These are phyloP conservation scores for Nothoprocta perdicaria DNA, from an alignment of 2,113 vertebrate genomes.

Conservation along the genomic window DNA sequence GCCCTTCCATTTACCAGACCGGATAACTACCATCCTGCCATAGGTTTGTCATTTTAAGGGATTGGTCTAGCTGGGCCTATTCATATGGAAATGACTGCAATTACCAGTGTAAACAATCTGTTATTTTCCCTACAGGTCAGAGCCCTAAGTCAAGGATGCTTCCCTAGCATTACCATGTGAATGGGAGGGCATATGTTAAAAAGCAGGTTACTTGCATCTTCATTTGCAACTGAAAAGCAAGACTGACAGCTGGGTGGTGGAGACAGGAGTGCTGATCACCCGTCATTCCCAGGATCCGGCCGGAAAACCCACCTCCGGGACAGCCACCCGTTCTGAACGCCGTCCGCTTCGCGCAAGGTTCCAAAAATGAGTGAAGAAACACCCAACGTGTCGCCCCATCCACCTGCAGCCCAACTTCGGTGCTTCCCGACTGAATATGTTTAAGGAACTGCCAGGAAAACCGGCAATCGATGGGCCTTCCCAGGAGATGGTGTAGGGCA, in stretches of 20 bases:
- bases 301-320: neutral
- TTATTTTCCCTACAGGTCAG: constrained; percentile 76
- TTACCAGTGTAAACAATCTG: constrained; percentile 81
- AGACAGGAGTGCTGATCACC: constrained; percentile 39
- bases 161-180: constrained; percentile 79
- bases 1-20: neutral
- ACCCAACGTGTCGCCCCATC: neutral
- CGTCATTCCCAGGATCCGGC: neutral
- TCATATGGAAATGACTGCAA: constrained; percentile 81
- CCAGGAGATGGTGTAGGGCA: neutral
- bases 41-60: constrained; percentile 50
- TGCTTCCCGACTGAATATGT: neutral
- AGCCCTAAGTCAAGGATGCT: constrained; percentile 76
- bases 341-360: neutral
- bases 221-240: constrained; percentile 77
- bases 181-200: constrained; percentile 77
- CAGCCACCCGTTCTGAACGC: neutral
- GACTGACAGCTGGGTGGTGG: constrained; percentile 54
- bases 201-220: constrained; percentile 70
- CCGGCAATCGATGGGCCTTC: neutral
- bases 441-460: neutral
- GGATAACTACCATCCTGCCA: constrained; percentile 16
- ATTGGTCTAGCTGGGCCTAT: constrained; percentile 61
- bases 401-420: fast-evolving
- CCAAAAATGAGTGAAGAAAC: neutral